phyloP scores from a whole-genome alignment of 2,113 vertebrate species.

The Perca flavescens region DNA sequence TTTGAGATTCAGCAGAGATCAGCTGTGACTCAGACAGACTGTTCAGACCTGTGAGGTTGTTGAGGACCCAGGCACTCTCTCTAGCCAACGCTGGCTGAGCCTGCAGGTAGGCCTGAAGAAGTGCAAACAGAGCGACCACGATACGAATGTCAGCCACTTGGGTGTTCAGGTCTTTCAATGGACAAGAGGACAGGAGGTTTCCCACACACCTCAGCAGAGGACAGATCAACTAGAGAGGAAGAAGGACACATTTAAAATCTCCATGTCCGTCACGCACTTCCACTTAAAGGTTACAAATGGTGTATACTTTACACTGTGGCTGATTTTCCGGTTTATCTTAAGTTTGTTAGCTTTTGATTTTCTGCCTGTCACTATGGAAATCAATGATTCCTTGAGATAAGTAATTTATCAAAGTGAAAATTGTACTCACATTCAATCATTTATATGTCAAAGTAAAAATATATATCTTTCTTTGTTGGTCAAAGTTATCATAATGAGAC shows the following conservation, averaged over 20 bases:
- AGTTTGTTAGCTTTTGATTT: not conserved
- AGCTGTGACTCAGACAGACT: too few species aligned
- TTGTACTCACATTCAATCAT: not conserved
- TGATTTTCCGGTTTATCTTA: not conserved
- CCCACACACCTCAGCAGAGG: slow-evolving; percentile 92
- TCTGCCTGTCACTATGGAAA: not conserved
- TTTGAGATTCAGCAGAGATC: not conserved
- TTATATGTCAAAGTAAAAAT: too few species aligned
- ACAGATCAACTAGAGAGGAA: slow-evolving; percentile 86
- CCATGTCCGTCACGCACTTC: not conserved
- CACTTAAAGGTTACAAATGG: not conserved
- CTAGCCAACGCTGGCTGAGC: slow-evolving; percentile 85
- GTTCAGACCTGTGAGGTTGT: slow-evolving; percentile 93
- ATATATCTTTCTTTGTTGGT: too few species aligned
- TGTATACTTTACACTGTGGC: not conserved
- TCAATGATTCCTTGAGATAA: not conserved
- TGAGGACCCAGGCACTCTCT: slow-evolving; percentile 93
- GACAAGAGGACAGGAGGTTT: slow-evolving; percentile 87
- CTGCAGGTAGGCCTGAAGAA: slow-evolving; percentile 86
- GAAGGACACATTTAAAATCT: not conserved
- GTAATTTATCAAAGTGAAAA: not conserved
- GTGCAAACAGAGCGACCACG: slow-evolving; percentile 86
- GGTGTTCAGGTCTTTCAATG: slow-evolving; percentile 31
- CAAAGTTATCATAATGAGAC: not conserved
- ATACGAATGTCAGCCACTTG: slow-evolving; percentile 81